Base-by-base conservation (phyloP, 1,140 invertebrate genomes). In the Leptinotarsa defecta region DNA sequence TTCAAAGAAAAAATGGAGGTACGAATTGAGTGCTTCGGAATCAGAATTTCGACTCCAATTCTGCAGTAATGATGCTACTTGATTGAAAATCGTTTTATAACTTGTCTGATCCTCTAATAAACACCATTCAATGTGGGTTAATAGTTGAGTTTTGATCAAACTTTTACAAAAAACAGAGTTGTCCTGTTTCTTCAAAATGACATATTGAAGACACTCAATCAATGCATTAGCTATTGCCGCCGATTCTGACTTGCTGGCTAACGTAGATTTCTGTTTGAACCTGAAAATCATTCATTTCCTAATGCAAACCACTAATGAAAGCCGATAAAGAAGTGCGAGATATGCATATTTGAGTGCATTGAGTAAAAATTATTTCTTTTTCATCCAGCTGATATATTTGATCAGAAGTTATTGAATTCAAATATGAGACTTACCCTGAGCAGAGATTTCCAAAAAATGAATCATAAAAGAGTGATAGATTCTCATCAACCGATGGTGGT, bases 201-300 rank as follows among this genome's bases (percentile, higher is more conserved):
- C 82, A 81, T 91, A 94, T 27, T 89, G 89, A 22, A 93, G 79
- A 83, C 93, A 94, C 86, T 95, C 94, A 24, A 91, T 86, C 79
- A 90, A 92, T 11, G 92, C 88, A 75, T 84, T 88, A 1, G 90
- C 85, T 24, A 94, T 86, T 0, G 90, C 89, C 24, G 86, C 83
- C 57, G 86, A 87, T 85, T 94, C 93, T 13, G 88, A 90, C 19
- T 85, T 84, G 80, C 89, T 92, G 3, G 86, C 81, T 75, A 86
- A 84, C 5, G 89, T 86, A 77, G 81, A 86, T 73, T 87, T 87
- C 22, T 85, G 83, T 43, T 83, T 86, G 78, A 93, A 87, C 13
- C 91, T 91, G 81, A 71, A 86, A 86, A 73, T 70, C 6, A 22
- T 15, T 57, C 15, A 34, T 6, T 34, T 34, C 34, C 34, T 34